Evolutionary conservation across 2,888 invertebrate species (phyloP).

Genomic region (Limnephilus lunatus): DNA sequence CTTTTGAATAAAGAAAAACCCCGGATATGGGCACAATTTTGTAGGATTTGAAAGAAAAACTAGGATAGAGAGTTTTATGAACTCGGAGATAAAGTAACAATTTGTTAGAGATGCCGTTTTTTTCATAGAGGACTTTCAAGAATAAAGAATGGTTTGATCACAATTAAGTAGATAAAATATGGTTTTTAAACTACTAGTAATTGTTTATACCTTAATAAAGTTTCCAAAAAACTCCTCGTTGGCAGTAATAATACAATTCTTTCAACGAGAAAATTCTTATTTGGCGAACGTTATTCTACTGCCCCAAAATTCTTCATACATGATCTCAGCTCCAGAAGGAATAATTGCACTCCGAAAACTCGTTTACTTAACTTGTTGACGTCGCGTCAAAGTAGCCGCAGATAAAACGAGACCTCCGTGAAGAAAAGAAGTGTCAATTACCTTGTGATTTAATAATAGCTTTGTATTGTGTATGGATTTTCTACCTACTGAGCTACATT

Average conservation of each 20-base stretch:
- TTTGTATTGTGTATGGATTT: background rate
- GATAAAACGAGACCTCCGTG: constrained; percentile 13
- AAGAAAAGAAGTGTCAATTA: background rate
- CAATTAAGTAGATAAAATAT: background rate
- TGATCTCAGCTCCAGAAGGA: constrained; percentile 16
- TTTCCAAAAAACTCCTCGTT: background rate
- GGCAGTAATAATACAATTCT: background rate
- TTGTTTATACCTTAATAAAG: background rate
- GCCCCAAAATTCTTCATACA: constrained; percentile 49
- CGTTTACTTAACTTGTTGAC: constrained; percentile 31
- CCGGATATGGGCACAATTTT: constrained; percentile 18
- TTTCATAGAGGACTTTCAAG: no score
- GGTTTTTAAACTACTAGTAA: background rate
- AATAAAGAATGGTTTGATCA: background rate
- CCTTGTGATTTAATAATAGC: background rate
- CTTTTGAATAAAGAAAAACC: constrained; percentile 33
- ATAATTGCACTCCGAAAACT: constrained; percentile 32
- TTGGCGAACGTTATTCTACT: constrained; percentile 40
- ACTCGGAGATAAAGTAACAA: constrained; percentile 46
- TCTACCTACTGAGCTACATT: background rate
- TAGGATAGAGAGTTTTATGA: constrained; percentile 15
- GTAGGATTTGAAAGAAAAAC: constrained; percentile 19
- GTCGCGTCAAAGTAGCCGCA: background rate
- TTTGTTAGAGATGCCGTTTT: constrained; percentile 8
- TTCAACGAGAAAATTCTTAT: background rate